Evolutionary conservation across 2,888 invertebrate genomes (phyloP), one percentile per base, ranked within the genome.

Genomic region (Chorisops tibialis): DNA sequence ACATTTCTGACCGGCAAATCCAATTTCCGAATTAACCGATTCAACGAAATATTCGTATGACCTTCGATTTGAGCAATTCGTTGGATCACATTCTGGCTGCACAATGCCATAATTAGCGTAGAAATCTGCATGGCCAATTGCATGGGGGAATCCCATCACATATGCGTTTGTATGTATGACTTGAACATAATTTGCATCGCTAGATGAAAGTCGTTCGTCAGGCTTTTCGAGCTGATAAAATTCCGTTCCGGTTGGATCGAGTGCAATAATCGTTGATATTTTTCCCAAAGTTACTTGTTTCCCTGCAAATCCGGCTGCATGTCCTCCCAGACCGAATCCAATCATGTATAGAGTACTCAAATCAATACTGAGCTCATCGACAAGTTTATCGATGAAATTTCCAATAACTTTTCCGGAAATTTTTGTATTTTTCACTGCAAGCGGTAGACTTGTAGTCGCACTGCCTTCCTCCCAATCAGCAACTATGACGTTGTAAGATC

Each of bases 321-420:
- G 82, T 6, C 82, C 83, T 3, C 84, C 84, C 56, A 85, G 75
- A 66, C 84, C 84, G 67, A 84, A 81, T 1, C 82, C 85, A 35
- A 83, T 81, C 1, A 76, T 41, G 79, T 80, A 73, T 74, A 84
- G 66, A 73, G 74, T 7, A 74, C 80, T 12, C 79, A 80, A 45
- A 73, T 74, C 24, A 75, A 79, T 41, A 77, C 81, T 71, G 73
- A 37, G 37, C 37, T 37, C 12, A 9, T 37, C 37, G n/a, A n/a
- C n/a, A n/a, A n/a, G n/a, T n/a, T n/a, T n/a, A n/a, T n/a, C n/a
- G n/a, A n/a, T n/a, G n/a, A n/a, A n/a, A n/a, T n/a, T n/a, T n/a
- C n/a, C n/a, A n/a, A n/a, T n/a, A n/a, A n/a, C n/a, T n/a, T n/a
- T n/a, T n/a, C n/a, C n/a, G n/a, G n/a, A n/a, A n/a, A n/a, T n/a